A percentile compares a stretch with the other conserved stretches of the same genome.
These are phyloP conservation scores for Brachyptera putata DNA, from an alignment of 2,888 invertebrate genomes.

Conservation along the genomic window DNA sequence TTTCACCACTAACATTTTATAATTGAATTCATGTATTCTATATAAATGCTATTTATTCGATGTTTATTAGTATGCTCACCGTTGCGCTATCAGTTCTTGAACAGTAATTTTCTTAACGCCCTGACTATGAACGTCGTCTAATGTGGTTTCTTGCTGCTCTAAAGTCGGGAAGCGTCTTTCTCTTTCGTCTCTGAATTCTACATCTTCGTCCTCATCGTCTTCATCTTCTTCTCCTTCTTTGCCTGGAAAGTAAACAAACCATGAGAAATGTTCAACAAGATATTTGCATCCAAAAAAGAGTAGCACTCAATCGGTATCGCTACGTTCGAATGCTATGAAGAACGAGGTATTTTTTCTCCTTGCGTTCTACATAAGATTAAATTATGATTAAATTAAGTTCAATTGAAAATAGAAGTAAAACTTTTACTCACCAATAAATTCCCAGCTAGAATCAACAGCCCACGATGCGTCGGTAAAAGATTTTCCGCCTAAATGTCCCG, in stretches of 20 bases:
- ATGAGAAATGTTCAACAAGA: slow-evolving; percentile 8
- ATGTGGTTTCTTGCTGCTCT: slow-evolving; percentile 36
- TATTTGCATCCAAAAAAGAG: too few species aligned
- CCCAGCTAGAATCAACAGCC: slow-evolving; percentile 88
- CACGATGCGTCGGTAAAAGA: slow-evolving; percentile 55
- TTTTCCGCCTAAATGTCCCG: slow-evolving; percentile 36
- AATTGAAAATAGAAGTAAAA: too few species aligned
- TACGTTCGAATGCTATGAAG: too few species aligned
- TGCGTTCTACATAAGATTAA: too few species aligned
- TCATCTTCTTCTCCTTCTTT: slow-evolving; percentile 52
- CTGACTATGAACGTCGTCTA: slow-evolving; percentile 28
- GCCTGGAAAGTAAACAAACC: slow-evolving; percentile 43
- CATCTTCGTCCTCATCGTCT: slow-evolving; percentile 49
- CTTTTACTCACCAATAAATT: slow-evolving; percentile 67
- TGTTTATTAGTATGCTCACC: too few species aligned
- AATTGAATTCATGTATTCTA: too few species aligned
- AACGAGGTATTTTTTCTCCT: too few species aligned
- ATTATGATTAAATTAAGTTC: too few species aligned
- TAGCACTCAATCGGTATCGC: too few species aligned
- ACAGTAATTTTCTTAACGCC: slow-evolving; percentile 54
- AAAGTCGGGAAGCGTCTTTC: slow-evolving; percentile 38
- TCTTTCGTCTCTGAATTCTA: slow-evolving; percentile 34
- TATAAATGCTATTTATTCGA: too few species aligned
- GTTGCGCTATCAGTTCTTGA: slow-evolving; percentile 73
- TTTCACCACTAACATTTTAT: too few species aligned